Evolutionary conservation across 1,140 invertebrate species (phyloP), one percentile per base, ranked within the genome.

Genomic region (Nautilus pompilius): DNA sequence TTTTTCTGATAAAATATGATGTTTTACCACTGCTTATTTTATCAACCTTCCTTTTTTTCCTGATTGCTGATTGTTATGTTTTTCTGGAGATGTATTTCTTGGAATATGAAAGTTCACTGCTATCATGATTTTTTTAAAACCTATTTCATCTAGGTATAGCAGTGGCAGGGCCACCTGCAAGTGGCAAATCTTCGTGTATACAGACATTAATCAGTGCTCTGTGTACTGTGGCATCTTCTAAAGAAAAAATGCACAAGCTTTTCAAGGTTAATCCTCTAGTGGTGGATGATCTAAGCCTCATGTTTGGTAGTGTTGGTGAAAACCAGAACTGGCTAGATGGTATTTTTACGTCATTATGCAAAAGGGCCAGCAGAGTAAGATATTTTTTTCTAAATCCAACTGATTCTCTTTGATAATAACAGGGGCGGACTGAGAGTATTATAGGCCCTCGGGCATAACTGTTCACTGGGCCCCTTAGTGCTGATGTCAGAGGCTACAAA

Each of bases 291-390:
- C 67, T 72, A 6, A 54, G 66, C 4, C 69, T 81, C 32, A 78
- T 83, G 69, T 82, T 82, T 72, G 80, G 82, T 15, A 74, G 72
- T 28, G 69, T 81, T 17, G 72, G 73, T 45, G 70, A 76, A 49
- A 80, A 78, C 55, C 65, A 74, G 53, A 80, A 82, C 63, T 81
- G 79, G 74, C 72, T 81, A 26, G 81, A 82, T 62, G 80, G 81
- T 5, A 78, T 82, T 33, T 77, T 83, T 30, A 83, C 80, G 15
- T 73, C 75, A 41, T 73, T 78, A 13, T 77, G 75, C 64, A 73
- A 73, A 36, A 83, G 82, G 58, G 79, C 81, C 3, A 81, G 78
- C 64, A 77, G 80, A 70, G 81, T 83, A 71, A 64, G 69, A 61
- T 26, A 4, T 53, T 3, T 24, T 28, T n/a, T n/a, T n/a, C n/a